Evolutionary conservation across 1,140 invertebrate species (phyloP).

Genomic region (Augochlora pura): DNA sequence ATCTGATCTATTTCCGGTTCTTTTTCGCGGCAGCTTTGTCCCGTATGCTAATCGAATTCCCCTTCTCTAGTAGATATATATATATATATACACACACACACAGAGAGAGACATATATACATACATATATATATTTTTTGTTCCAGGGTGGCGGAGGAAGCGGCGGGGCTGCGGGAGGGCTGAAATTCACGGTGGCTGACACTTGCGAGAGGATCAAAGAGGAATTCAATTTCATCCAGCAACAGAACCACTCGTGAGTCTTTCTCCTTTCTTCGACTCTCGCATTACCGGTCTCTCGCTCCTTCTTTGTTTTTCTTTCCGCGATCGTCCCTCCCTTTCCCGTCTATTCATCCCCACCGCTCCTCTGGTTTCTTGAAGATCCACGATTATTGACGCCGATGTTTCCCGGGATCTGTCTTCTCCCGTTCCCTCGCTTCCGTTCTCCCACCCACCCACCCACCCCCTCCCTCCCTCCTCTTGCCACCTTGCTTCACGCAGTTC

Average conservation of each 20-base stretch:
- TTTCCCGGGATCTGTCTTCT: slow-evolving; percentile 40
- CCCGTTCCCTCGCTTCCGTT: slow-evolving; percentile 11
- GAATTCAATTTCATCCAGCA: slow-evolving; percentile 99
- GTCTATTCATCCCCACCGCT: slow-evolving; percentile 24
- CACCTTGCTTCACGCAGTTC: too few relatives aligned
- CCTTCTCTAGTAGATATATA: slow-evolving; percentile 7
- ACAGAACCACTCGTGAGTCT: slow-evolving; percentile 98
- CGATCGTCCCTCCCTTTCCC: slow-evolving; percentile 3
- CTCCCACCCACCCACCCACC: not conserved
- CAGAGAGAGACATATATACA: too few relatives aligned
- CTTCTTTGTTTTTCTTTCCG: slow-evolving; percentile 26
- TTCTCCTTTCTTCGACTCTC: slow-evolving; percentile 51
- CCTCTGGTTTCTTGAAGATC: slow-evolving; percentile 42
- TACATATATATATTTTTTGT: slow-evolving; percentile 59
- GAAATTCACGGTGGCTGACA: slow-evolving; percentile 98
- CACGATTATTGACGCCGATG: slow-evolving; percentile 71
- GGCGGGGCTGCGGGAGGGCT: slow-evolving; percentile 87
- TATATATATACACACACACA: too few relatives aligned
- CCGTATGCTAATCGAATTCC: slow-evolving; percentile 70
- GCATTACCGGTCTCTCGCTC: slow-evolving; percentile 15
- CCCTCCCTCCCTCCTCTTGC: too few relatives aligned
- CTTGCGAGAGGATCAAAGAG: slow-evolving; percentile 98
- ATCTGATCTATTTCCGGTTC: slow-evolving; percentile 27
- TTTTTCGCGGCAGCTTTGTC: slow-evolving; percentile 51
- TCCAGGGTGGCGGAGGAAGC: slow-evolving; percentile 93